Percentiles rank a stretch among this genome's conserved stretches.
Conservation (phyloP, 2,113 vertebrate species). For the Crotophaga sulcirostris region DNA sequence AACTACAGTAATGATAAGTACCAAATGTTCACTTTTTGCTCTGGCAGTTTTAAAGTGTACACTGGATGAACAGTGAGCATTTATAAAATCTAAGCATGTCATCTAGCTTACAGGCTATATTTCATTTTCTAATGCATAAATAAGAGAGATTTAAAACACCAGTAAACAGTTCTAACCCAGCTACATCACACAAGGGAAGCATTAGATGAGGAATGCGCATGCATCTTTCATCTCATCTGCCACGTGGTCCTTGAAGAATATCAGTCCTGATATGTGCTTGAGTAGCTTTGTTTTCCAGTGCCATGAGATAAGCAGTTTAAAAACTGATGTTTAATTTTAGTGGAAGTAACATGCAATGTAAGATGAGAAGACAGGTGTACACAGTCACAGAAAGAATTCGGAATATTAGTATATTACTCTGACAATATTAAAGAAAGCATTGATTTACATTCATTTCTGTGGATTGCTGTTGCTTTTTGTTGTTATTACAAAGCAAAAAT, state of each 20-base stretch:
- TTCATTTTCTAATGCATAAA: conserved; percentile 41
- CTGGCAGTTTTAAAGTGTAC: background rate
- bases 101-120: conserved; percentile 6
- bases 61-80: background rate
- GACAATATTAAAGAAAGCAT: conserved; percentile 4
- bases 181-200: background rate
- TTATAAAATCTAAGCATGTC: background rate
- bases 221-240: conserved; percentile 15
- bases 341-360: background rate
- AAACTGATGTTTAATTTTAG: conserved; percentile 17
- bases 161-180: conserved; percentile 27
- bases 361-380: background rate
- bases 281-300: background rate
- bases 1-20: background rate
- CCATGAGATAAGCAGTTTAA: conserved; percentile 4
- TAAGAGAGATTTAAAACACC: conserved; percentile 38
- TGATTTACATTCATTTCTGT: background rate
- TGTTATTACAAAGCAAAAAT: conserved; percentile 28
- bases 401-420: conserved; percentile 21
- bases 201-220: background rate
- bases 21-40: background rate
- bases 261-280: background rate
- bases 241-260: background rate
- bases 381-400: background rate
- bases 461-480: background rate